A percentile compares a stretch with the other conserved stretches of the same genome.
Conservation (phyloP, 2,888 invertebrate species). For the Diarsia rubi region DNA sequence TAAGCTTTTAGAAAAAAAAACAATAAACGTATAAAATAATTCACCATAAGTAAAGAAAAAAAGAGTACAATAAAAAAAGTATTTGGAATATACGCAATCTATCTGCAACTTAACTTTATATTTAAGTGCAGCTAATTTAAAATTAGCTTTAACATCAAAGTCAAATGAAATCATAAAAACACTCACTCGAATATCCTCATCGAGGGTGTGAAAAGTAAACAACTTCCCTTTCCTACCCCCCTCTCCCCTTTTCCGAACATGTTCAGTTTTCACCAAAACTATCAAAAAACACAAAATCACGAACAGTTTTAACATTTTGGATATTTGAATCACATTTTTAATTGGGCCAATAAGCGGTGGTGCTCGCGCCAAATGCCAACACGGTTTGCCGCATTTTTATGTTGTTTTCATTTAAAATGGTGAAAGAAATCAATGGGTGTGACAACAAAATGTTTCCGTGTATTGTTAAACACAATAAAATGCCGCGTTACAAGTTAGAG, state of each 20-base stretch:
- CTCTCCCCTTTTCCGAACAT: constrained; percentile 58
- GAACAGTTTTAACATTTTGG: constrained; percentile 71
- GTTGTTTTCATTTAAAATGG: constrained; percentile 78
- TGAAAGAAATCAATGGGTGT: constrained; percentile 74
- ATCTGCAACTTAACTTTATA: not conserved
- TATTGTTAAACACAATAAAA: constrained; percentile 79
- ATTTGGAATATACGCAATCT: not conserved
- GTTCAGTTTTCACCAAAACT: constrained; percentile 69
- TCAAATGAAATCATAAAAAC: not conserved
- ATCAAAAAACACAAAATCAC: constrained; percentile 65
- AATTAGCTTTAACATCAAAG: not conserved
- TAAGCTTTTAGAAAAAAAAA: not conserved
- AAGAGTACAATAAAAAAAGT: not conserved
- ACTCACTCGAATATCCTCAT: constrained; percentile 91
- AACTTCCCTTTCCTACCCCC: constrained; percentile 81
- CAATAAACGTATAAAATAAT: not conserved
- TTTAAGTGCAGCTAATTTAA: constrained; percentile 21
- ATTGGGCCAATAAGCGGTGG: constrained; percentile 75
- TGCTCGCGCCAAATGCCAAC: constrained; percentile 71
- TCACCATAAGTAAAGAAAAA: not conserved
- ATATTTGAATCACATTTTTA: constrained; percentile 61
- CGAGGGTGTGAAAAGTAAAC: constrained; percentile 90
- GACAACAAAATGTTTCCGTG: constrained; percentile 79
- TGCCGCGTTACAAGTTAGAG: constrained; percentile 67
- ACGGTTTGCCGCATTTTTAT: constrained; percentile 77